phyloP scores from a whole-genome alignment of 2,797 vertebrate genomes.

The Oophaga sylvatica region DNA sequence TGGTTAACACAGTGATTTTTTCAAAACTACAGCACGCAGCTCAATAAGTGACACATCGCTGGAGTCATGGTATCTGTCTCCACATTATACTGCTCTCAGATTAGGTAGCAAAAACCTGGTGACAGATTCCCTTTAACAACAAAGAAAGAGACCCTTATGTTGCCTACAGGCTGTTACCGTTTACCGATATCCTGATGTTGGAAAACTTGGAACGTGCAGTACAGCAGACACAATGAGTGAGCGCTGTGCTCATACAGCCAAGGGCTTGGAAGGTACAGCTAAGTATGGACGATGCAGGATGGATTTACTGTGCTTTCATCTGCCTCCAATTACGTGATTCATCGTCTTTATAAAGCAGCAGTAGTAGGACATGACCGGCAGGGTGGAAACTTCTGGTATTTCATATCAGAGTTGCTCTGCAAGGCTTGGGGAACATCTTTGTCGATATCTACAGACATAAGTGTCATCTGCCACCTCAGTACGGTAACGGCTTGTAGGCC shows the following conservation, averaged over 20 bases:
- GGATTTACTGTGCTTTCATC: conserved; percentile 40
- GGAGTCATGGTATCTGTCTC: too few relatives aligned
- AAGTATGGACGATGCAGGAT: conserved; percentile 31
- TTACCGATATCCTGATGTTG: background rate
- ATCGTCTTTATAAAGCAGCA: conserved; percentile 20
- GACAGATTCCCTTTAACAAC: too few relatives aligned
- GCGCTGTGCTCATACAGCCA: conserved; percentile 24
- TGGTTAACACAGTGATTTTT: too few relatives aligned
- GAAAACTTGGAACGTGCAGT: conserved; percentile 18
- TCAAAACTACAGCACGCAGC: too few relatives aligned
- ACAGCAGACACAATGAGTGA: background rate
- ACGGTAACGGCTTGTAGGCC: background rate
- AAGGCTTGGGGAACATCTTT: background rate
- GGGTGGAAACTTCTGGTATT: background rate
- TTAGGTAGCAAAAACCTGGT: too few relatives aligned
- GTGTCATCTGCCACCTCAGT: background rate
- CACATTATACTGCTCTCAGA: too few relatives aligned
- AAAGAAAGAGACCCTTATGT: background rate
- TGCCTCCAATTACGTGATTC: conserved; percentile 16
- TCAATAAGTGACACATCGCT: too few relatives aligned
- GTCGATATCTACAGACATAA: background rate
- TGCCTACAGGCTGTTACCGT: background rate
- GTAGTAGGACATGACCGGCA: conserved; percentile 11
- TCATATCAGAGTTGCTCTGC: background rate
- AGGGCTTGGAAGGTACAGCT: conserved; percentile 36